Conservation (phyloP, 2,888 invertebrate genomes). For the Zygogramma bicolorata region DNA sequence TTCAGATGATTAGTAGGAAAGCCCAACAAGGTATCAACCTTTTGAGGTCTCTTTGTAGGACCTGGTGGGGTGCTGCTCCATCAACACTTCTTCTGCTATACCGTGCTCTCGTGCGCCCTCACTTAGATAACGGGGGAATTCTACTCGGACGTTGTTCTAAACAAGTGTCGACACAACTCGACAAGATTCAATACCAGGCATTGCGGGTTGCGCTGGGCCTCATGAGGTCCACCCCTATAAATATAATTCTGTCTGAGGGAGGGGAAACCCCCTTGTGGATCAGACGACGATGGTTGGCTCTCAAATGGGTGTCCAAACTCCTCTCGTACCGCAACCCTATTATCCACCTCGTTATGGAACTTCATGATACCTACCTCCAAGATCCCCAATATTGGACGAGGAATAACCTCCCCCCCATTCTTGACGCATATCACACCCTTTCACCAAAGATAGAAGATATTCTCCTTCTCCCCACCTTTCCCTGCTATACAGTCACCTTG, state of each 20-base stretch:
- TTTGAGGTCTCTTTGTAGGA: background rate
- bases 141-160: background rate
- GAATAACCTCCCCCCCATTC: background rate
- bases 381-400: background rate
- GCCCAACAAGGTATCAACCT: slow-evolving; percentile 1
- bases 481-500: background rate
- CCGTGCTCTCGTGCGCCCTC: background rate
- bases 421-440: background rate
- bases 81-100: background rate
- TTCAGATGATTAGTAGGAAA: background rate
- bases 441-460: background rate
- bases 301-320: background rate
- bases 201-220: background rate
- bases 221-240: background rate
- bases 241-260: background rate
- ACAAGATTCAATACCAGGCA: slow-evolving; percentile 4
- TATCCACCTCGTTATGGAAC: background rate
- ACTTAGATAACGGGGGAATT: background rate
- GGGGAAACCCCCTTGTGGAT: background rate
- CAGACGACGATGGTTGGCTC: background rate
- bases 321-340: background rate
- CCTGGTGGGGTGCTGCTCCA: background rate
- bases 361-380: background rate
- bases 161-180: background rate
- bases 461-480: background rate